These are phyloP conservation scores for Stenodera caucasica DNA, from an alignment of 2,888 invertebrate species.

Conservation along the genomic window DNA sequence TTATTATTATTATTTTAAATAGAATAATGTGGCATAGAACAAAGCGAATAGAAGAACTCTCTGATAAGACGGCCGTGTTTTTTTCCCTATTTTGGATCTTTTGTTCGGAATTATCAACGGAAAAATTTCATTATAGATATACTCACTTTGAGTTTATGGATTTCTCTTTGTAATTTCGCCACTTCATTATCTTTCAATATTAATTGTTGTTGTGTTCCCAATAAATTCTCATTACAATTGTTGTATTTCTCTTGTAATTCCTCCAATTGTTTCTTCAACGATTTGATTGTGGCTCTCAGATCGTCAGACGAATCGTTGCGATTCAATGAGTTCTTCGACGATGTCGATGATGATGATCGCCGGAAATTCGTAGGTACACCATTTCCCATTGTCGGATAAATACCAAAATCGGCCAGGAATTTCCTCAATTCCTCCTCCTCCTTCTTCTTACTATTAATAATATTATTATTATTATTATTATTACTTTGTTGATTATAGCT, in stretches of 20 bases:
- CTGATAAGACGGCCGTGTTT: background rate
- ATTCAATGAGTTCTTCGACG: constrained; percentile 41
- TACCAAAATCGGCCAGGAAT: constrained; percentile 53
- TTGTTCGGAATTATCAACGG: too few relatives aligned
- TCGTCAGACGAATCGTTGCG: background rate
- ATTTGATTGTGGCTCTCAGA: constrained; percentile 44
- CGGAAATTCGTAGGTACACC: constrained; percentile 42
- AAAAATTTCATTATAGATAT: too few relatives aligned
- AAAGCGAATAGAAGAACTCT: background rate
- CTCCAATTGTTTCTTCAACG: constrained; percentile 56
- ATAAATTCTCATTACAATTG: constrained; percentile 54
- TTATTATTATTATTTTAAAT: background rate
- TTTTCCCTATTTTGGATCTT: background rate
- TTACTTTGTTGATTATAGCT: constrained; percentile 28
- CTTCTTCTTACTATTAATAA: background rate
- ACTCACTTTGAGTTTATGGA: constrained; percentile 69
- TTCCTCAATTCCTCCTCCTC: constrained; percentile 47
- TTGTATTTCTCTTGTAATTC: constrained; percentile 58
- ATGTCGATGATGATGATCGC: background rate
- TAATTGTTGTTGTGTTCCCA: constrained; percentile 60
- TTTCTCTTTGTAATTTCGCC: constrained; percentile 65
- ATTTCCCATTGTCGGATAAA: constrained; percentile 49
- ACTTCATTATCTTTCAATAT: constrained; percentile 62
- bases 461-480: background rate
- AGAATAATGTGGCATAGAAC: background rate